Evolutionary conservation across 2,888 invertebrate genomes (phyloP).

Genomic region (Ornithoptera alexandrae): DNA sequence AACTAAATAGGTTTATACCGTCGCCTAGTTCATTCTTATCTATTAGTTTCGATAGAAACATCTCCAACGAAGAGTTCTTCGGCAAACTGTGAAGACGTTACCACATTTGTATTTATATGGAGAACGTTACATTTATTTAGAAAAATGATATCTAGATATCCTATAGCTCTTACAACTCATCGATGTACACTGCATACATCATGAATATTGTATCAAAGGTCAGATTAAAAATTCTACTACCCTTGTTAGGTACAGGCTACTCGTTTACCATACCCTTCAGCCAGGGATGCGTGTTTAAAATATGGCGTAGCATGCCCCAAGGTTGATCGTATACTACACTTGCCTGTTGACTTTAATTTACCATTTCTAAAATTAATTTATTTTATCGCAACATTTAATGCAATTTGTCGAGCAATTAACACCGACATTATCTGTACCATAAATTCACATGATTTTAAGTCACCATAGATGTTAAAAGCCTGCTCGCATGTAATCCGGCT

Average conservation of each 20-base stretch:
- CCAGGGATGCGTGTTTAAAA: constrained; percentile 18
- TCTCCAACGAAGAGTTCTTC: too few species aligned
- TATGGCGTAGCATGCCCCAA: constrained; percentile 10
- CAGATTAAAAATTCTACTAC: not conserved
- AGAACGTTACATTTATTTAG: too few species aligned
- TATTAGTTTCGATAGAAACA: not conserved
- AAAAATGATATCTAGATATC: too few species aligned
- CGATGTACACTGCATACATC: too few species aligned
- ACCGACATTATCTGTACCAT: not conserved
- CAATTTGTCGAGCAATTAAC: constrained; percentile 11
- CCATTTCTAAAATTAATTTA: not conserved
- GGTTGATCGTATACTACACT: constrained; percentile 15
- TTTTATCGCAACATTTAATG: constrained; percentile 11
- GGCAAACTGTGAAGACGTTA: too few species aligned
- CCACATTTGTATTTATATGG: too few species aligned
- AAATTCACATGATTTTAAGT: not conserved
- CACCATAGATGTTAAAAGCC: too few species aligned
- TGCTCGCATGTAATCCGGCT: too few species aligned
- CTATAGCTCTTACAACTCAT: too few species aligned
- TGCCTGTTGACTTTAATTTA: constrained; percentile 9
- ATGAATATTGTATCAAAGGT: not conserved
- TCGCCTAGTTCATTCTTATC: not conserved
- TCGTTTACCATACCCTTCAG: not conserved
- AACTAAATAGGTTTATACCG: not conserved
- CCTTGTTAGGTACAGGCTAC: not conserved